Conservation (phyloP, 1,140 invertebrate genomes). For the Drosophila ambigua region DNA sequence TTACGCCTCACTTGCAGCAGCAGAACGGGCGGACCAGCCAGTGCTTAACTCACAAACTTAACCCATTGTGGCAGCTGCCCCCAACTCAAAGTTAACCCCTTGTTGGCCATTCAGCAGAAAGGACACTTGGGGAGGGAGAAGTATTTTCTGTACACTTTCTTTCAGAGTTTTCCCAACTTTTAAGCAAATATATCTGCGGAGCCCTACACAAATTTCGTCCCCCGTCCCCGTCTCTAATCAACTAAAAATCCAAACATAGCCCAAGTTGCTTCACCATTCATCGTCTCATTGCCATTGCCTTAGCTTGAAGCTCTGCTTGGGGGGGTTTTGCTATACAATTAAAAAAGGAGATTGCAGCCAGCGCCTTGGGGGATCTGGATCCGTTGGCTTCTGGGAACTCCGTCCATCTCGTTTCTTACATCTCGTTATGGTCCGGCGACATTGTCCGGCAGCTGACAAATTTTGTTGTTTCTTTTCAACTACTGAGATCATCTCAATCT, state of each 20-base stretch:
- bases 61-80: no score
- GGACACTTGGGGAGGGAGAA: no score
- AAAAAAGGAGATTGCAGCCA: conserved; percentile 38
- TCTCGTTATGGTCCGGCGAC: conserved; percentile 17
- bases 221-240: no score
- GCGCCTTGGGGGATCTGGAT: conserved; percentile 31
- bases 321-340: conserved; percentile 12
- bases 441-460: conserved; percentile 45
- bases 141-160: no score
- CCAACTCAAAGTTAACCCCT: background rate
- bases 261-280: background rate
- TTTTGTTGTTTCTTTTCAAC: conserved; percentile 22
- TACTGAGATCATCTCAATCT: conserved; percentile 29
- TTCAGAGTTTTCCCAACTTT: background rate
- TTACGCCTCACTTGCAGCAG: conserved; percentile 40
- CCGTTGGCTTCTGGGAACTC: no score
- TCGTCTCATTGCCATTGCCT: conserved; percentile 11
- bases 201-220: no score
- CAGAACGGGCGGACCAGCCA: conserved; percentile 20
- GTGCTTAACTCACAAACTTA: background rate
- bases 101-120: background rate
- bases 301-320: background rate
- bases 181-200: background rate
- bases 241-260: conserved; percentile 1
- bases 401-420: no score